phyloP scores from a whole-genome alignment of 2,797 vertebrate genomes.

The Xenops minutus region DNA sequence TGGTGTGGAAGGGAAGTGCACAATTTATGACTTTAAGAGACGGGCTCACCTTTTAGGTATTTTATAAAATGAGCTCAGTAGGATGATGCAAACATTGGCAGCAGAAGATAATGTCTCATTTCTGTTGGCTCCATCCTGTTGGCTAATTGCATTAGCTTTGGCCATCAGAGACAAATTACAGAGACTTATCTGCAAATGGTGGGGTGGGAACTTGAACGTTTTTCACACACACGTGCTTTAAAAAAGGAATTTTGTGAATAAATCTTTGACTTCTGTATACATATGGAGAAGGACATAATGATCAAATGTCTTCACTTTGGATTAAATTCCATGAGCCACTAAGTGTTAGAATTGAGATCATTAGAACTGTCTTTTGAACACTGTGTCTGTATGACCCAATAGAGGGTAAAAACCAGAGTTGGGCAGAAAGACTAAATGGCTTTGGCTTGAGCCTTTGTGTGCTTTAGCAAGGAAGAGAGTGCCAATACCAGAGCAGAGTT shows the following conservation, averaged over 20 bases:
- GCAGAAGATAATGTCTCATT: conserved; percentile 27
- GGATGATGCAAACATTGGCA: conserved; percentile 51
- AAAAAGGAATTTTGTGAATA: neutral
- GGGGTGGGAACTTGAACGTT: neutral
- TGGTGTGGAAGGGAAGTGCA: neutral
- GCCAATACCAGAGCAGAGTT: neutral
- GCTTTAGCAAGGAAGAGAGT: neutral
- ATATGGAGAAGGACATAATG: neutral
- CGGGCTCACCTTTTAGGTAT: conserved; percentile 10
- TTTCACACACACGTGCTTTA: neutral
- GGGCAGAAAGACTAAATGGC: neutral
- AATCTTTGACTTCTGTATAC: neutral
- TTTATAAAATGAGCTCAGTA: conserved; percentile 43
- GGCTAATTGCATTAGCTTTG: conserved; percentile 27
- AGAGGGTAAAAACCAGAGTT: neutral
- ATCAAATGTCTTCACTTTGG: neutral
- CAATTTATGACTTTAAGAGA: conserved; percentile 6
- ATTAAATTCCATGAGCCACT: neutral
- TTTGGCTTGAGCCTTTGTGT: neutral
- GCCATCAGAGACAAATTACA: conserved; percentile 12
- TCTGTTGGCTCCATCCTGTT: conserved; percentile 30
- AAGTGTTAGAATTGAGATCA: neutral
- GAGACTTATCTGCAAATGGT: neutral
- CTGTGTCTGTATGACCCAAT: neutral
- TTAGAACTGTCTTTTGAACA: neutral